Base-by-base conservation (phyloP, 2,113 vertebrate genomes). In the Colossoma macropomum region DNA sequence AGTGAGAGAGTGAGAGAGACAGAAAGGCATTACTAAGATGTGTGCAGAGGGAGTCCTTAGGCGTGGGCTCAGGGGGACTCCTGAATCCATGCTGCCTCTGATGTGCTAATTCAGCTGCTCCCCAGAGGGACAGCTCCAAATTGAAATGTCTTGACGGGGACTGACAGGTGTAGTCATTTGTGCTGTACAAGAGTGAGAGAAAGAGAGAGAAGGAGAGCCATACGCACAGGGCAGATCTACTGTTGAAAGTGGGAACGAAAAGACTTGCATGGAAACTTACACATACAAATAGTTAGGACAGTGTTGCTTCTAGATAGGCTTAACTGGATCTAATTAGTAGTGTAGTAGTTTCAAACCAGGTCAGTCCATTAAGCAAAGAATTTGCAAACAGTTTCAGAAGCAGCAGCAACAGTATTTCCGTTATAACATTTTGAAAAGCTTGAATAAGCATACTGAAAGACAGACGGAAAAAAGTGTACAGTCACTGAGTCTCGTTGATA, bases 111-210 rank as follows among this genome's bases (percentile, higher is more conserved):
- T 89, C 90, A 85, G 82, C 88, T 72, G 15, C 41, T 59, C 60
- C 59, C 92, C 84, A 83, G 12, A 82, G 87, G 89, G 91, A 93
- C 65, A 66, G 82, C 79, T 5, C 41, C 89, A 89, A 93, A 93
- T 92, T 93, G 91, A 94, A 93, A 92, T 89, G 88, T 94, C 92
- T 93, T 89, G 89, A 93, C 88, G 63, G 79, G 54, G 15, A 78
- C 84, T 91, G 91, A 90, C 88, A 87, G 90, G 75, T 38, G 79
- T 66, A 85, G 87, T 85, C 60, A 68, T 85, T 87, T 89, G 87
- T 88, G 80, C 89, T 87, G 82, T 86, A 85, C 85, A 32, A 19
- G 56, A 32, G 70, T 77, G 21, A 15, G 21, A 62, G 50, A 78
- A 16, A 38, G 19, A 41, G 75, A 66, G 56, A 70, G 69, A 80